Conservation (phyloP, 1,140 invertebrate species). For the Microplitis demolitor region DNA sequence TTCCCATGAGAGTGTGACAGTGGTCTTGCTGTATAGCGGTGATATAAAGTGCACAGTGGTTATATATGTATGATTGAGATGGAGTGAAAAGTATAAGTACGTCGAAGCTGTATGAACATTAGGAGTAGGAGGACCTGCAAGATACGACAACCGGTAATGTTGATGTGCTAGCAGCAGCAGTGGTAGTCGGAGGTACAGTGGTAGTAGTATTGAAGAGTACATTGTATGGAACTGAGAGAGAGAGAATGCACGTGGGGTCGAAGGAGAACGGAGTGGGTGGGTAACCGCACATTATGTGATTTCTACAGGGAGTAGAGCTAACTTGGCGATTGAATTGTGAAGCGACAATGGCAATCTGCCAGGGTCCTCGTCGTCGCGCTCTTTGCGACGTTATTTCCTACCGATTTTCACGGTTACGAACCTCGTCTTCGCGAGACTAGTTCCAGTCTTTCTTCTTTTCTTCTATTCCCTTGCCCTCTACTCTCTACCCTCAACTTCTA, state of each 20-base stretch:
- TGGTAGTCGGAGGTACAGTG: too few relatives aligned
- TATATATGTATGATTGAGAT: too few relatives aligned
- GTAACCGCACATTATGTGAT: slow-evolving; percentile 61
- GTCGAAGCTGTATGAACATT: background rate
- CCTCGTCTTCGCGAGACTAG: slow-evolving; percentile 12
- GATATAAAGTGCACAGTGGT: too few relatives aligned
- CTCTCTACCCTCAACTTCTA: too few relatives aligned
- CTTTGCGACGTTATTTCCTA: slow-evolving; percentile 40
- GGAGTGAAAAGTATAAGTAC: background rate
- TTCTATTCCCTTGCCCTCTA: background rate
- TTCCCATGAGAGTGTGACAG: slow-evolving; percentile 13
- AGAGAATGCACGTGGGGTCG: background rate
- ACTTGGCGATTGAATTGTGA: slow-evolving; percentile 60
- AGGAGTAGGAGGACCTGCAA: too few relatives aligned
- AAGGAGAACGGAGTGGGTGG: slow-evolving; percentile 26
- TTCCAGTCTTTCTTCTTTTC: slow-evolving; percentile 12
- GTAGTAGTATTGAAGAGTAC: too few relatives aligned
- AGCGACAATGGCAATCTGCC: slow-evolving; percentile 60
- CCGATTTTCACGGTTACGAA: slow-evolving; percentile 22
- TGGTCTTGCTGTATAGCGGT: background rate
- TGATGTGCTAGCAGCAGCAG: too few relatives aligned
- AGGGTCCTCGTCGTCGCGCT: slow-evolving; percentile 32
- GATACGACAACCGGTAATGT: too few relatives aligned
- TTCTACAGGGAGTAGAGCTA: slow-evolving; percentile 58
- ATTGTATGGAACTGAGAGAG: background rate